Evolutionary conservation across 2,888 invertebrate species (phyloP).

Genomic region (Andrena hattorfiana): DNA sequence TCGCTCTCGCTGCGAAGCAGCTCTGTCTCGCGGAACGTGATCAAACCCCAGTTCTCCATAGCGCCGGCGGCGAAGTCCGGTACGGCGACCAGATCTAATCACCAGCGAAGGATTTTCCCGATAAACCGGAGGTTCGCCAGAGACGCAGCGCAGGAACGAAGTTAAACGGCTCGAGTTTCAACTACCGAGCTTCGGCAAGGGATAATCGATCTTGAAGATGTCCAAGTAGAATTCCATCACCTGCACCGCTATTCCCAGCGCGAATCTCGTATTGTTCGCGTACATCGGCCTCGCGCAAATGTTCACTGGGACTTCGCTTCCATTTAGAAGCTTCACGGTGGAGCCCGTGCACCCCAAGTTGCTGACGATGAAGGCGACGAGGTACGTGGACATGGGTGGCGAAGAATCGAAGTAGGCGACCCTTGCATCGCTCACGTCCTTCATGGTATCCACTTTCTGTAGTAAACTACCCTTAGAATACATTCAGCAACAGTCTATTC

Average conservation of each 20-base stretch:
- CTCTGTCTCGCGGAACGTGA: conserved; percentile 59
- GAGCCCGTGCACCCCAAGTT: conserved; percentile 67
- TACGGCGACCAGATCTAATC: conserved; percentile 47
- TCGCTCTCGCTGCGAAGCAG: conserved; percentile 82
- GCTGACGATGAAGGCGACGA: conserved; percentile 71
- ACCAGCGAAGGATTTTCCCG: background rate
- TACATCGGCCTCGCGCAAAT: conserved; percentile 47
- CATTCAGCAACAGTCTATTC: background rate
- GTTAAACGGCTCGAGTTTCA: background rate
- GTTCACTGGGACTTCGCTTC: conserved; percentile 42
- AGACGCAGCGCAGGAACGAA: background rate
- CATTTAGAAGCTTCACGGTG: conserved; percentile 56
- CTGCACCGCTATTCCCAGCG: conserved; percentile 26
- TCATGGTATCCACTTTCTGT: conserved; percentile 19
- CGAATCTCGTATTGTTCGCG: conserved; percentile 35
- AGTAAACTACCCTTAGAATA: too few species aligned
- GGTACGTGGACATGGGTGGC: conserved; percentile 72
- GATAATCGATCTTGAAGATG: conserved; percentile 43
- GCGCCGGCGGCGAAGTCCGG: conserved; percentile 59
- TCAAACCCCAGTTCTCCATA: conserved; percentile 61
- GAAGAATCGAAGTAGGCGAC: conserved; percentile 55
- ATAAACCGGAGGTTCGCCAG: background rate
- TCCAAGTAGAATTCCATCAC: conserved; percentile 45
- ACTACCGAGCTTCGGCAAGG: conserved; percentile 51
- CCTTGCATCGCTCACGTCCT: conserved; percentile 3